phyloP scores from a whole-genome alignment of 2,888 invertebrate species.

The Priocnemis perturbator region DNA sequence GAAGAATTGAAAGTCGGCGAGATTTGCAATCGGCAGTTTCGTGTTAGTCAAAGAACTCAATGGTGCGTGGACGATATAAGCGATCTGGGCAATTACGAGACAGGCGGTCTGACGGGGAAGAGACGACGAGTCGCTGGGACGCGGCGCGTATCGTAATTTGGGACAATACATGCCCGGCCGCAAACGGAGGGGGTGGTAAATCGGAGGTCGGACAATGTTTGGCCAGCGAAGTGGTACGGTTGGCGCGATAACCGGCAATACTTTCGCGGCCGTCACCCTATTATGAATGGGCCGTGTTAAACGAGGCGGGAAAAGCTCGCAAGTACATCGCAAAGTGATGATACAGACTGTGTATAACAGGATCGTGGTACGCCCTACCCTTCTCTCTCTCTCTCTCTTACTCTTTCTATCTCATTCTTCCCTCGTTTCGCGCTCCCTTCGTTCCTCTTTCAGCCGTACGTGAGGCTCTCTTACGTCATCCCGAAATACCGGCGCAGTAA shows the following conservation, averaged over 20 bases:
- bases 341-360: constrained; percentile 59
- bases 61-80: too few relatives aligned
- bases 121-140: too few relatives aligned
- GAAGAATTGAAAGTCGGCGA: too few relatives aligned
- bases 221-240: constrained; percentile 41
- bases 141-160: constrained; percentile 3
- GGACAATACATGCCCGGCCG: constrained; percentile 23
- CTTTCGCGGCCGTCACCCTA: constrained; percentile 55
- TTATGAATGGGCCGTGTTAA: constrained; percentile 64
- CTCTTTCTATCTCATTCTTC: constrained; percentile 15
- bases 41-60: too few relatives aligned
- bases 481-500: constrained; percentile 18
- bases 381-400: background rate
- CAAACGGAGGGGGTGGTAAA: constrained; percentile 27
- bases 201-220: constrained; percentile 52
- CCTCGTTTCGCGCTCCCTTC: constrained; percentile 27
- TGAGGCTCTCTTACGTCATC: constrained; percentile 22
- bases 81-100: constrained; percentile 14
- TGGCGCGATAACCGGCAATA: constrained; percentile 55
- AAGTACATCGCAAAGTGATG: constrained; percentile 63
- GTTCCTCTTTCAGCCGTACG: constrained; percentile 15
- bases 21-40: too few relatives aligned
- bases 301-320: constrained; percentile 66
- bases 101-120: too few relatives aligned
- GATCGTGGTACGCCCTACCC: constrained; percentile 18